A percentile compares a stretch with the other conserved stretches of the same genome.
Conservation (phyloP, 2,888 invertebrate genomes). For the Himalopsyche tibetana region DNA sequence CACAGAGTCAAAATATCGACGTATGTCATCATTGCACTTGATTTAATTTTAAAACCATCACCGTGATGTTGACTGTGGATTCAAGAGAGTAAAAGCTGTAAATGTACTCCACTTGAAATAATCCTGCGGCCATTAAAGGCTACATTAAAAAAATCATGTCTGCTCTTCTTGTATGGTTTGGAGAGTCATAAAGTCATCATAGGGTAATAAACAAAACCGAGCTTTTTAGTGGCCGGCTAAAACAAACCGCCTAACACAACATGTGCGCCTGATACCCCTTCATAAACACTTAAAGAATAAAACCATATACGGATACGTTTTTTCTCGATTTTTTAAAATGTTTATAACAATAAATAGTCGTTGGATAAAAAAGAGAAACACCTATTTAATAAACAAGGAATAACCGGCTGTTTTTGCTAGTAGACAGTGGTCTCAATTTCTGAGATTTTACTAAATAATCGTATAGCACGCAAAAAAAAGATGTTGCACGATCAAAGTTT, state of each 20-base stretch:
- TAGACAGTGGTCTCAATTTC: too few relatives aligned
- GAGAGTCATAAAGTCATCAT: slow-evolving; percentile 58
- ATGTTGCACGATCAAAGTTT: too few relatives aligned
- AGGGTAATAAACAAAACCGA: slow-evolving; percentile 57
- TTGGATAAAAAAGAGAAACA: too few relatives aligned
- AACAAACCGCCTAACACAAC: slow-evolving; percentile 50
- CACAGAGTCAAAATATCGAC: neutral
- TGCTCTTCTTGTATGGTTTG: slow-evolving; percentile 39
- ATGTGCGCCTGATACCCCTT: slow-evolving; percentile 54
- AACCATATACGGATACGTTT: too few relatives aligned
- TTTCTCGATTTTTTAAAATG: too few relatives aligned
- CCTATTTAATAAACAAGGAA: too few relatives aligned
- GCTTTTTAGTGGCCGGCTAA: slow-evolving; percentile 56
- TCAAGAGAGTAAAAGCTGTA: slow-evolving; percentile 24
- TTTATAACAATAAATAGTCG: too few relatives aligned
- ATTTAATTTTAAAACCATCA: slow-evolving; percentile 19
- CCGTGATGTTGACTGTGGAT: neutral
- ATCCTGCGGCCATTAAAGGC: slow-evolving; percentile 51
- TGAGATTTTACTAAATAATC: too few relatives aligned
- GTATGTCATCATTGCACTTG: neutral
- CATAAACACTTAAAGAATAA: slow-evolving; percentile 46
- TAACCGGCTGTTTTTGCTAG: too few relatives aligned
- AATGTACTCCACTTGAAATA: slow-evolving; percentile 37
- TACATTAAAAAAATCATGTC: slow-evolving; percentile 56
- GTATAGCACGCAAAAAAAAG: too few relatives aligned